phyloP scores from a whole-genome alignment of 2,797 vertebrate species.

The Iguana delicatissima region DNA sequence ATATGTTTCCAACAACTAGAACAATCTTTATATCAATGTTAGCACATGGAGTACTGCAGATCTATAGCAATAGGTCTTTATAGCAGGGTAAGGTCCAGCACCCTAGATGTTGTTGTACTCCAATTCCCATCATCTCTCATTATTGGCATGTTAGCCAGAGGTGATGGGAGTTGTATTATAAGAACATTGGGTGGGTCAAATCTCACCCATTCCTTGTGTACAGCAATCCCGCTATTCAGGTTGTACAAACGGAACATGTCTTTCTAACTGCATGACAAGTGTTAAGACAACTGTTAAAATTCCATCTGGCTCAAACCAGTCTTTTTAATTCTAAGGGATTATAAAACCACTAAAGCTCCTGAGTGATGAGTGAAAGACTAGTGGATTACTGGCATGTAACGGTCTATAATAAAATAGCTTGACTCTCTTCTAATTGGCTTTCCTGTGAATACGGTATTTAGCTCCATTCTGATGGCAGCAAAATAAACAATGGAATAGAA shows the following conservation, averaged over 20 bases:
- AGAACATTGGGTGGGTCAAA: not conserved
- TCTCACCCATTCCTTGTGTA: not conserved
- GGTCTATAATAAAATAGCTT: not conserved
- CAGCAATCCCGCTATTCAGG: not conserved
- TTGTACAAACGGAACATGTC: not conserved
- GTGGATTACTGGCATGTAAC: slow-evolving; percentile 23
- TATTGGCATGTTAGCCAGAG: not conserved
- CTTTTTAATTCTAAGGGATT: slow-evolving; percentile 29
- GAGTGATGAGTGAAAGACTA: not conserved
- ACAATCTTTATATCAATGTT: not conserved
- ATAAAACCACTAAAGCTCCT: not conserved
- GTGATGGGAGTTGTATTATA: not conserved
- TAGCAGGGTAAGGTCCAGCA: not conserved
- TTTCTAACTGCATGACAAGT: slow-evolving; percentile 12
- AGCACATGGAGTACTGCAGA: not conserved
- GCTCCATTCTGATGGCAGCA: not conserved
- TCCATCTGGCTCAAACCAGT: not conserved
- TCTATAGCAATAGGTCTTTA: slow-evolving; percentile 3
- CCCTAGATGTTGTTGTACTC: not conserved
- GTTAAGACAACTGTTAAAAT: not conserved
- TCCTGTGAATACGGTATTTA: not conserved
- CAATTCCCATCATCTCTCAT: not conserved
- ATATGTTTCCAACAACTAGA: not conserved
- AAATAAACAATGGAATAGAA: slow-evolving; percentile 20
- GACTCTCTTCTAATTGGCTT: slow-evolving; percentile 23